Base-by-base conservation (phyloP, 1,140 invertebrate genomes). In the Chrysopa pallens region DNA sequence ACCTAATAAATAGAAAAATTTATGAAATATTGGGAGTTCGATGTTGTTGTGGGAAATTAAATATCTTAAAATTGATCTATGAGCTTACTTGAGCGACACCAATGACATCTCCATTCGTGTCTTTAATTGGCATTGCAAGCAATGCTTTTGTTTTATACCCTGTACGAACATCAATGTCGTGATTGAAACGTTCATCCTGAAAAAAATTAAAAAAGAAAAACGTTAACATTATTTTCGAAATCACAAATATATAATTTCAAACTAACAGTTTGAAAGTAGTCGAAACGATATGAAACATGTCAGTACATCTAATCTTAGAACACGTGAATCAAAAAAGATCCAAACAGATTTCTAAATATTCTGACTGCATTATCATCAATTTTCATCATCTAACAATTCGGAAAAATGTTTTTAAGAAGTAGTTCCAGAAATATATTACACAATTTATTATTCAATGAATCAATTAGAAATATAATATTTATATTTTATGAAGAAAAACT, bases 51-150 rank as follows among this genome's bases (percentile, higher is more conserved):
- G 5, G 2, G 17, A 23, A 23, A 23, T 23, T 23, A 23, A 23
- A 23, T 23, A 23, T 2, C 2, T 23, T 23, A 23, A 23, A 23
- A 23, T 2, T 23, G 5, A 23, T 23, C 17, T 23, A 23, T n/a
- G n/a, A 23, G 45, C 51, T 58, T 58, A 74, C 78, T 71, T 97
- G 91, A 13, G 91, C 90, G 13, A 96, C 90, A 1, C 91, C 92
- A 45, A 95, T 84, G 42, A 95, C 90, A 60, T 92, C 84, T n/a
- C 89, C 90, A 49, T 79, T 79, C 53, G 77, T 81, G 63, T 95
- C 90, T 62, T 92, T 91, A 59, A 97, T 94, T 14, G 92, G 89
- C 88, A 94, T 91, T 58, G 90, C 93, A 12, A 95, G 70, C 40
- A 97, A 74, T 29, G 85, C 88, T 57, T 80, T 75, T 23, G 92